phyloP scores from a whole-genome alignment of 2,113 vertebrate genomes.

The Saguinus imperator region DNA sequence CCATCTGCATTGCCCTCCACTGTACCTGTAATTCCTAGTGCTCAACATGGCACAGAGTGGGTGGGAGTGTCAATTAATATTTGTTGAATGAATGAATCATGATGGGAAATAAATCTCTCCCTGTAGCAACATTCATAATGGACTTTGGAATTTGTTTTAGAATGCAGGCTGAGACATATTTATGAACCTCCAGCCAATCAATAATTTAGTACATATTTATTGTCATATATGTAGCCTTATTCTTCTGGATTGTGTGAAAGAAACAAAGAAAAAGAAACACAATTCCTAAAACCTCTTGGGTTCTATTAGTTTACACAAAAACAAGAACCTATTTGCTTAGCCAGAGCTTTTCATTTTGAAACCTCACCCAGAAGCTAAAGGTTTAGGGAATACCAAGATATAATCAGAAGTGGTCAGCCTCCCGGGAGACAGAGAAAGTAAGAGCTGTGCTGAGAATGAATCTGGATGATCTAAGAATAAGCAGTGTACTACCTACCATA shows the following conservation, averaged over 20 bases:
- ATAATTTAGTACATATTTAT: constrained; percentile 10
- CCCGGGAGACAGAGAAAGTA: neutral
- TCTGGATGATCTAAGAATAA: neutral
- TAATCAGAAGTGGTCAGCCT: neutral
- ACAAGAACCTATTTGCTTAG: neutral
- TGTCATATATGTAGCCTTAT: neutral
- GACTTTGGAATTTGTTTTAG: constrained; percentile 45
- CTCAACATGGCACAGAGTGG: neutral
- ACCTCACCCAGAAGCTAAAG: neutral
- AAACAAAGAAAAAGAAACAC: neutral
- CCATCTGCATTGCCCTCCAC: neutral
- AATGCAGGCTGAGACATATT: neutral
- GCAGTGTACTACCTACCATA: rapidly evolving
- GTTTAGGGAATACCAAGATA: neutral
- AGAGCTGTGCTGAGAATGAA: neutral
- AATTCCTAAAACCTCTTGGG: neutral
- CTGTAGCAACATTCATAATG: neutral
- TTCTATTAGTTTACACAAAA: neutral
- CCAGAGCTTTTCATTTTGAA: neutral
- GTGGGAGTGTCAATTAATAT: neutral
- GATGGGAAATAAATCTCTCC: constrained; percentile 48
- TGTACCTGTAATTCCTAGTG: neutral
- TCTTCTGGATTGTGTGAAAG: neutral
- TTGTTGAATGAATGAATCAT: constrained; percentile 4
- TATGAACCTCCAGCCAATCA: constrained; percentile 49